A percentile compares a stretch with the other conserved stretches of the same genome.
Evolutionary conservation across 2,113 vertebrate genomes (phyloP).

Genomic region (Pachyramphus minor): DNA sequence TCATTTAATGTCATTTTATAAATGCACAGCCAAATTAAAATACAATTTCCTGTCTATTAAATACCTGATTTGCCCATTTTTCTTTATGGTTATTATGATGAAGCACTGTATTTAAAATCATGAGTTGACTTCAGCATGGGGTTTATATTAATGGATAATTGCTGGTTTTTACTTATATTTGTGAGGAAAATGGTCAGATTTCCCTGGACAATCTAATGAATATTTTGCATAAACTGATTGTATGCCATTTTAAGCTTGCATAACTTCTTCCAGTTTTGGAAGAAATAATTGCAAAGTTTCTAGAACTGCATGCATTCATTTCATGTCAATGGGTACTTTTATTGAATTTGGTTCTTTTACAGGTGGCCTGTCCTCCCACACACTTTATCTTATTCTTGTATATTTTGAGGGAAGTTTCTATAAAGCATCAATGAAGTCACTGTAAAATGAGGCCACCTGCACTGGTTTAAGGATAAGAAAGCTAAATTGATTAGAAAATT

Average conservation of each 20-base stretch:
- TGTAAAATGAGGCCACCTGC: not conserved
- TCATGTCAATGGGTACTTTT: not conserved
- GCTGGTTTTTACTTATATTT: not conserved
- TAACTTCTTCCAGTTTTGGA: not conserved
- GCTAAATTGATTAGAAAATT: not conserved
- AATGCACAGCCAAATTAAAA: slow-evolving; percentile 10
- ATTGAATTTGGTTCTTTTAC: not conserved
- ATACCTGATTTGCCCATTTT: not conserved
- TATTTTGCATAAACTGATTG: not conserved
- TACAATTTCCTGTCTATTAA: not conserved
- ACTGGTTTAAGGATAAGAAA: not conserved
- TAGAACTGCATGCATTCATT: not conserved
- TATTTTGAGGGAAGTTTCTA: not conserved
- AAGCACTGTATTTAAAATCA: not conserved
- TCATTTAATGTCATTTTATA: slow-evolving; percentile 3
- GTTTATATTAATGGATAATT: slow-evolving; percentile 1
- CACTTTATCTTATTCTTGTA: not conserved
- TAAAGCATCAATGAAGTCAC: not conserved
- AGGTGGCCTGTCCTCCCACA: not conserved
- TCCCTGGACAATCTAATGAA: not conserved
- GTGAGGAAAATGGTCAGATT: not conserved
- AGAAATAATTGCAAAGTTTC: not conserved
- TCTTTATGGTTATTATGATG: not conserved
- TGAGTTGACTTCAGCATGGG: not conserved
- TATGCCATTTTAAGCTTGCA: not conserved